Evolutionary conservation across 2,113 vertebrate genomes (phyloP).

Genomic region (Lasiurus borealis): DNA sequence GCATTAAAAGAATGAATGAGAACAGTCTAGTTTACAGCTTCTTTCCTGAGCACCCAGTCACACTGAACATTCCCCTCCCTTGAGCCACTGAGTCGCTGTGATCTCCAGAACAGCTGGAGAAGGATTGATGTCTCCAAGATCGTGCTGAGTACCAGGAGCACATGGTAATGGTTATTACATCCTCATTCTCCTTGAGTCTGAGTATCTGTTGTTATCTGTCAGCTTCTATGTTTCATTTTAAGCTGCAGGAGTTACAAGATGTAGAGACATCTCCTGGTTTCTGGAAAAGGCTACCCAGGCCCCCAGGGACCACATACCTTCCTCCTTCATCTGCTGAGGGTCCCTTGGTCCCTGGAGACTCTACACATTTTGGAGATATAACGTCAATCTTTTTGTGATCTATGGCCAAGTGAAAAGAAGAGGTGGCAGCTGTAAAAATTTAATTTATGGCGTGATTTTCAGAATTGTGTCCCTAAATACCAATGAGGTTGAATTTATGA

Average conservation of each 20-base stretch:
- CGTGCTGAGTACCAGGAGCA: fast-evolving
- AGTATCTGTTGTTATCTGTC: background rate
- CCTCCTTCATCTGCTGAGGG: constrained; percentile 57
- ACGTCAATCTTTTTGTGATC: constrained; percentile 63
- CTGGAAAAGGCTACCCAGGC: background rate
- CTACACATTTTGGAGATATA: constrained; percentile 64
- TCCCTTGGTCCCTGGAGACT: constrained; percentile 3
- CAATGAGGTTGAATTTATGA: constrained; percentile 76
- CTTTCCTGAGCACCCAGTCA: background rate
- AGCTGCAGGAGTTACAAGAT: background rate
- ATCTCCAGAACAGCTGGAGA: background rate
- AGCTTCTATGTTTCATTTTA: constrained; percentile 36
- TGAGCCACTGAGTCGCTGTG: background rate
- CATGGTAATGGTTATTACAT: fast-evolving
- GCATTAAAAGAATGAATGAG: background rate
- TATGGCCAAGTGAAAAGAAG: constrained; percentile 60
- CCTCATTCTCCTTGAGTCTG: background rate
- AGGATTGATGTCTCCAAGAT: background rate
- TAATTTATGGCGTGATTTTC: constrained; percentile 73
- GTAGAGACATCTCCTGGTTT: background rate
- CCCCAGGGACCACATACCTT: background rate
- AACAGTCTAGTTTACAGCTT: background rate
- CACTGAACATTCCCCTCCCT: too few species aligned
- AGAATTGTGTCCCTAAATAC: constrained; percentile 73
- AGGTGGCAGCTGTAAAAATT: constrained; percentile 67